Evolutionary conservation across 2,888 invertebrate species (phyloP), one percentile per base, ranked within the genome.

Genomic region (Calameuta pallipes): DNA sequence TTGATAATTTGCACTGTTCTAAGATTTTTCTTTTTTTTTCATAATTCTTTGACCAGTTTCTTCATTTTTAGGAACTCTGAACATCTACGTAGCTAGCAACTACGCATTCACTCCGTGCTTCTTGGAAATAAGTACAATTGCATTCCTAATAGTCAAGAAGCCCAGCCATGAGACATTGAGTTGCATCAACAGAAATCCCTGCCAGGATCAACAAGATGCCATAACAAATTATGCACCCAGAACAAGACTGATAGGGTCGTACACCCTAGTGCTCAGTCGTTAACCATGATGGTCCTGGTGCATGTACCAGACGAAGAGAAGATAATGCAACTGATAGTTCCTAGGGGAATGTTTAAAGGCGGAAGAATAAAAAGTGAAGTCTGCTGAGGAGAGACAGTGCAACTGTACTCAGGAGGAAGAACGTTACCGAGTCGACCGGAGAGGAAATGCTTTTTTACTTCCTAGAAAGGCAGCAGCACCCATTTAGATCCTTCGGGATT

Each of bases 171-270:
- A 78, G 75, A 79, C 75, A 81, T 81, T 84, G 85, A 80, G 84
- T 85, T 88, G 84, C 82, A 85, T 87, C 86, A 89, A 89, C 89
- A 88, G 77, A 82, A 75, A 76, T 77, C 83, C 83, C 82, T 87
- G 89, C 89, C 89, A 89, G 89, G 81, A 87, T 86, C 89, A 88
- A 88, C 89, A 89, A 83, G 83, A 86, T 85, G 81, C 84, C 80
- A 84, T 85, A 85, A 83, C 84, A 82, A 76, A 69, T 79, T 81
- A 70, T 41, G 23, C 36, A 36, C 69, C 41, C 75, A 56, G 73
- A 35, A 73, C 79, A 80, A 83, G 85, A 84, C 74, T 80, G 76
- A 83, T 82, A 79, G 83, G 82, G 80, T 83, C 82, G 78, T 82
- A 78, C 76, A 82, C 81, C 82, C 79, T 56, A 56, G 9, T 56